Evolutionary conservation across 2,113 vertebrate species (phyloP), one percentile per base, ranked within the genome.

Genomic region (Stegastes partitus): DNA sequence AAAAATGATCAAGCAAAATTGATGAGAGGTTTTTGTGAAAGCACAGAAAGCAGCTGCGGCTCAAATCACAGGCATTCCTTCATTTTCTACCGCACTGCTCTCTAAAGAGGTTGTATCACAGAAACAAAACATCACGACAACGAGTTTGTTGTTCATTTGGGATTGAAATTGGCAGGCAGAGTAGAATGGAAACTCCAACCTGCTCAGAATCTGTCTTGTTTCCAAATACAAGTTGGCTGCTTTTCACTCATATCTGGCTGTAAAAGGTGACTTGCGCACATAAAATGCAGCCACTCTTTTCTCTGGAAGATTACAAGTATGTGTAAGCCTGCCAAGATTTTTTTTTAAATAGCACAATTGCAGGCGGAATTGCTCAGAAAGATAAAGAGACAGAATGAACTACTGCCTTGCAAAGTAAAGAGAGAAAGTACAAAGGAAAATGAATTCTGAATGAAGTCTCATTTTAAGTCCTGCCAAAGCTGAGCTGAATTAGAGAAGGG

Each of bases 11-110:
- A n/a, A 26, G 59, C 23, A 55, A 18, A 45, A 15, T 16, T 37
- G 23, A 2, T 42, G 58, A 45, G 26, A 34, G 22, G 51, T 55
- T 26, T 34, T 34, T 49, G 45, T 55, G 3, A 19, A 56, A 45
- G 5, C 19, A 4, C 39, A 65, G 39, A 65, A 22, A 58, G 62
- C 53, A 75, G 42, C 26, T 39, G 62, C 7, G 18, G 39, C 23
- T 65, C 39, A 12, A 16, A 22, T 74, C 23, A 22, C 25, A 64
- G 47, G n/a, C n/a, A 50, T 37, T 59, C 55, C 45, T 57, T 31
- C 9, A 22, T 31, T 53, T 53, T 23, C n/a, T 51, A 51, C 45
- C 10, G 18, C 18, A 18, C 18, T 1, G 6, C 45, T 19, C 11
- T 47, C n/a, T 50, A 7, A 53, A 11, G 21, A 21, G 25, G 25